Conservation (phyloP, 2,113 vertebrate genomes). For the Scophthalmus maximus region DNA sequence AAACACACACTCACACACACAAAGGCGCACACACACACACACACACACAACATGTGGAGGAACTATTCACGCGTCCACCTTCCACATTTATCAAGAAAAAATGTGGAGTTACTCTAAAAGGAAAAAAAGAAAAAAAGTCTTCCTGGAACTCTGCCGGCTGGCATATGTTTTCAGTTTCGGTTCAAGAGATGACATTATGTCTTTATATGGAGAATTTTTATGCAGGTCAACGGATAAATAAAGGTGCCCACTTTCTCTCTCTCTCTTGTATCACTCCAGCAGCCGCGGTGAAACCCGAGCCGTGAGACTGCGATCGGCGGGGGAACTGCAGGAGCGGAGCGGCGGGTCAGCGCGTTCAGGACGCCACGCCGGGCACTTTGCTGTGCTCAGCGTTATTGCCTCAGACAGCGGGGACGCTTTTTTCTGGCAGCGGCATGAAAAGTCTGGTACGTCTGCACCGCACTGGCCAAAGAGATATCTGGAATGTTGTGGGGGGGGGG, state of each 20-base stretch:
- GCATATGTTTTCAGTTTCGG: not conserved
- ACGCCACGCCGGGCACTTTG: not conserved
- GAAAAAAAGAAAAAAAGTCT: not conserved
- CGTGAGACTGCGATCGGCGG: constrained; percentile 21
- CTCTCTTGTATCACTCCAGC: constrained; percentile 37
- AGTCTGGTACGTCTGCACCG: not conserved
- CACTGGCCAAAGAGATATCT: not conserved
- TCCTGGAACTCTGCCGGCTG: not conserved
- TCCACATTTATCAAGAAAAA: too few relatives aligned
- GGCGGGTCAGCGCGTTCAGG: constrained; percentile 14
- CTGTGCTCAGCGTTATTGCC: not conserved
- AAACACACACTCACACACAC: constrained; percentile 19
- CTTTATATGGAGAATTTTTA: not conserved
- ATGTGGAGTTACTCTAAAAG: not conserved
- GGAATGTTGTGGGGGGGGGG: too few relatives aligned
- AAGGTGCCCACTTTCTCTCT: not conserved
- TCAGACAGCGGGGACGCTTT: constrained; percentile 1
- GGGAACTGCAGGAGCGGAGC: too few relatives aligned
- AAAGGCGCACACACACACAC: constrained; percentile 7
- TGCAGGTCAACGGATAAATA: not conserved
- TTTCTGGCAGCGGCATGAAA: constrained; percentile 23
- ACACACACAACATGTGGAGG: constrained; percentile 17
- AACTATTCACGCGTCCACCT: too few relatives aligned
- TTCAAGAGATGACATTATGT: not conserved
- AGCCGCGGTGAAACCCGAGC: constrained; percentile 53